phyloP scores from a whole-genome alignment of 1,140 invertebrate genomes.

The Patella vulgata region DNA sequence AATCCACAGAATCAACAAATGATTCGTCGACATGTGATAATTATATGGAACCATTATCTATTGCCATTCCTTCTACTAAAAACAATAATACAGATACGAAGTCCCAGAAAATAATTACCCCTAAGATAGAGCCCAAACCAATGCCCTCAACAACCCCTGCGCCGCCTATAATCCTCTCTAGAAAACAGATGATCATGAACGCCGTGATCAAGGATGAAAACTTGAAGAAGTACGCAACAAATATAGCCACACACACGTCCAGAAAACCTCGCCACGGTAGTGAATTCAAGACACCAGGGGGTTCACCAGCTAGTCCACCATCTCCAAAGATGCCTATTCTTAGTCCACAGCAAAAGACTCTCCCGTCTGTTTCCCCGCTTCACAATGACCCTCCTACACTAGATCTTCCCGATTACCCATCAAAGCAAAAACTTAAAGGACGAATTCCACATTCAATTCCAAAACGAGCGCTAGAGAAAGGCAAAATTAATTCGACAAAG shows the following conservation, averaged over 20 bases:
- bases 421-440: constrained; percentile 3
- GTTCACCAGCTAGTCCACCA: constrained; percentile 32
- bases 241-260: constrained; percentile 11
- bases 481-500: neutral
- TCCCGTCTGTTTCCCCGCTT: constrained; percentile 31
- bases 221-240: constrained; percentile 37
- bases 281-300: constrained; percentile 10
- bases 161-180: constrained; percentile 32
- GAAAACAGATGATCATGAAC: constrained; percentile 54
- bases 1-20: too few relatives aligned
- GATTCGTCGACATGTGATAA: too few relatives aligned
- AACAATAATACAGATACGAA: too few relatives aligned
- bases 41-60: too few relatives aligned
- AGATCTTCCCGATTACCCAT: constrained; percentile 22
- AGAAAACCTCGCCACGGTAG: neutral
- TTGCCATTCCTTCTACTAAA: too few relatives aligned
- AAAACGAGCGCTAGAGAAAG: neutral
- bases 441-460: neutral
- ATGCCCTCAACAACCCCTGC: neutral
- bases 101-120: neutral
- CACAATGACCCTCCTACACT: constrained; percentile 48
- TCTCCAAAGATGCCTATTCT: constrained; percentile 58
- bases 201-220: constrained; percentile 51
- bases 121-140: neutral
- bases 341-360: constrained; percentile 51